Conservation (phyloP, 2,888 invertebrate genomes). For the Mimumesa dahlbomi region DNA sequence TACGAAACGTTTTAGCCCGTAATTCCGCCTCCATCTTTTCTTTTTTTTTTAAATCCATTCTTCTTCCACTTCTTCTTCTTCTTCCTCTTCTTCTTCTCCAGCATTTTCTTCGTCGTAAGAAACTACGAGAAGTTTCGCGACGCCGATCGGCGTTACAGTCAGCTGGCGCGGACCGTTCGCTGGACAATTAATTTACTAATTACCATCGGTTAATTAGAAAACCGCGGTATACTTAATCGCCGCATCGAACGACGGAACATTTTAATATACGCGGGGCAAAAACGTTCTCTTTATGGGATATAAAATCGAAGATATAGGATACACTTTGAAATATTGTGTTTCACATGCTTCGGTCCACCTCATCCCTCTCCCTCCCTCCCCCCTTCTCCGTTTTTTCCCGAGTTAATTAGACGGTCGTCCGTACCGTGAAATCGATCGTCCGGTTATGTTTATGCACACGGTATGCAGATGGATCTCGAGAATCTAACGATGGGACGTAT, state of each 20-base stretch:
- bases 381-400: too few relatives aligned
- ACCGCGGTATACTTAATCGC: neutral
- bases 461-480: too few relatives aligned
- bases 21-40: slow-evolving; percentile 4
- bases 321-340: too few relatives aligned
- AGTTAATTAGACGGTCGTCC: too few relatives aligned
- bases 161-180: neutral
- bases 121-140: slow-evolving; percentile 5
- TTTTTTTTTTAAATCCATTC: slow-evolving; percentile 4
- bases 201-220: slow-evolving; percentile 42
- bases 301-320: too few relatives aligned
- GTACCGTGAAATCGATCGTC: too few relatives aligned
- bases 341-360: too few relatives aligned
- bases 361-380: too few relatives aligned
- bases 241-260: neutral
- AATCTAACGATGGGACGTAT: too few relatives aligned
- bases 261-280: neutral
- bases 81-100: neutral
- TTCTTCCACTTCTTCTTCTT: neutral
- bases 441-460: too few relatives aligned
- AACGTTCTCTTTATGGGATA: neutral
- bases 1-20: slow-evolving; percentile 15
- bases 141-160: slow-evolving; percentile 22
- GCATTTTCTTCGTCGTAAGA: neutral
- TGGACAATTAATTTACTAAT: slow-evolving; percentile 55